Conservation (phyloP, 2,888 invertebrate species). For the Drosophila mayaguana region DNA sequence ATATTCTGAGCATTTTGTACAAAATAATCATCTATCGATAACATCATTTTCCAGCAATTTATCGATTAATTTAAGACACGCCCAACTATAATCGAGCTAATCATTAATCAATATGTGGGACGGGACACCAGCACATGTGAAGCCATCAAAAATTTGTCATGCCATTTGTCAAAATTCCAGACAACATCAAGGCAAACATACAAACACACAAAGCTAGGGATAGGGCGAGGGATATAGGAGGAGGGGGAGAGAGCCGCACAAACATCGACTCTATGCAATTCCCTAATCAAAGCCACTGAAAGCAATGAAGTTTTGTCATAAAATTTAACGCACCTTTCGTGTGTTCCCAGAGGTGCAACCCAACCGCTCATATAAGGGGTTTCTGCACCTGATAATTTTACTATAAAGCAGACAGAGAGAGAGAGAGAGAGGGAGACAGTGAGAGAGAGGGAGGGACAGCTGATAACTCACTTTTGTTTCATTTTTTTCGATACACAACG, state of each 20-base stretch:
- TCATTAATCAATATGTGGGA: constrained; percentile 50
- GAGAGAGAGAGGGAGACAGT: constrained; percentile 10
- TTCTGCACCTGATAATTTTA: constrained; percentile 69
- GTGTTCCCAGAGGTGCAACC: constrained; percentile 34
- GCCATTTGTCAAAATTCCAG: constrained; percentile 61
- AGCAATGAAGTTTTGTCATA: constrained; percentile 68
- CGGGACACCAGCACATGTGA: constrained; percentile 14
- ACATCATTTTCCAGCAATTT: not conserved
- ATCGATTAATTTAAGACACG: constrained; percentile 35
- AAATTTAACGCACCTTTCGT: constrained; percentile 70
- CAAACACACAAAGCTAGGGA: not conserved
- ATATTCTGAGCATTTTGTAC: too few relatives aligned
- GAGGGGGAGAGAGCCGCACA: constrained; percentile 1
- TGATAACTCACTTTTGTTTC: constrained; percentile 84
- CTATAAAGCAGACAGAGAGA: constrained; percentile 30
- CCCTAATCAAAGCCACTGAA: constrained; percentile 65
- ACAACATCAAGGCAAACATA: constrained; percentile 33
- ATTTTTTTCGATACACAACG: constrained; percentile 82
- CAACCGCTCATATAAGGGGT: constrained; percentile 23
- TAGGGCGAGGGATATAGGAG: not conserved
- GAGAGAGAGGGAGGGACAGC: constrained; percentile 46
- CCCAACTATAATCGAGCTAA: constrained; percentile 15
- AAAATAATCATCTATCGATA: not conserved
- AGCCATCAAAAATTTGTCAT: constrained; percentile 35
- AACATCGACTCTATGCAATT: constrained; percentile 38